These are phyloP conservation scores for Sturmia bella DNA, from an alignment of 2,888 invertebrate species.

Conservation along the genomic window DNA sequence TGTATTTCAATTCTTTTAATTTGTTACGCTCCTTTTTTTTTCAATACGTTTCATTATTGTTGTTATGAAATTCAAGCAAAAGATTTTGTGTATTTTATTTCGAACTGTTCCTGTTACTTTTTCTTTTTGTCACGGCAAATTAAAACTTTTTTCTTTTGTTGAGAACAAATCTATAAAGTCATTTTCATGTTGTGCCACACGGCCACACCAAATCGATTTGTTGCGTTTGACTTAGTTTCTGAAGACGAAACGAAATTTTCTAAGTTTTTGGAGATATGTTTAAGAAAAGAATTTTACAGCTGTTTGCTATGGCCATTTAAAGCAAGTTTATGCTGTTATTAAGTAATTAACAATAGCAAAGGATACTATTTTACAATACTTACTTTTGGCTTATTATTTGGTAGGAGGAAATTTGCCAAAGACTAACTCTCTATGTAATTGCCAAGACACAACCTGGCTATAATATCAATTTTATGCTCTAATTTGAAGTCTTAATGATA, in stretches of 20 bases:
- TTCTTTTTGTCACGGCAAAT: slow-evolving; percentile 46
- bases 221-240: slow-evolving; percentile 74
- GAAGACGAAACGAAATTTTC: slow-evolving; percentile 69
- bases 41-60: slow-evolving; percentile 34
- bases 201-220: slow-evolving; percentile 76
- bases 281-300: slow-evolving; percentile 68
- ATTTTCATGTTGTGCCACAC: slow-evolving; percentile 40
- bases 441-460: too few relatives aligned
- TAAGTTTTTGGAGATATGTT: not conserved
- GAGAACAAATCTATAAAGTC: not conserved
- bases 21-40: slow-evolving; percentile 54
- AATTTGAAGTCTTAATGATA: too few relatives aligned
- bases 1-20: slow-evolving; percentile 10
- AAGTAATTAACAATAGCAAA: slow-evolving; percentile 64
- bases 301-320: slow-evolving; percentile 66
- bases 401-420: slow-evolving; percentile 77
- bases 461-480: too few relatives aligned
- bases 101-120: slow-evolving; percentile 4
- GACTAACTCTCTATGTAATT: too few relatives aligned
- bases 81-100: not conserved
- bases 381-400: too few relatives aligned
- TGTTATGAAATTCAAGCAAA: not conserved
- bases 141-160: slow-evolving; percentile 57
- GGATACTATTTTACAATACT: too few relatives aligned
- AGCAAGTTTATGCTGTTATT: slow-evolving; percentile 49